Evolutionary conservation across 2,113 vertebrate genomes (phyloP).

Genomic region (Odobenus rosmarus): DNA sequence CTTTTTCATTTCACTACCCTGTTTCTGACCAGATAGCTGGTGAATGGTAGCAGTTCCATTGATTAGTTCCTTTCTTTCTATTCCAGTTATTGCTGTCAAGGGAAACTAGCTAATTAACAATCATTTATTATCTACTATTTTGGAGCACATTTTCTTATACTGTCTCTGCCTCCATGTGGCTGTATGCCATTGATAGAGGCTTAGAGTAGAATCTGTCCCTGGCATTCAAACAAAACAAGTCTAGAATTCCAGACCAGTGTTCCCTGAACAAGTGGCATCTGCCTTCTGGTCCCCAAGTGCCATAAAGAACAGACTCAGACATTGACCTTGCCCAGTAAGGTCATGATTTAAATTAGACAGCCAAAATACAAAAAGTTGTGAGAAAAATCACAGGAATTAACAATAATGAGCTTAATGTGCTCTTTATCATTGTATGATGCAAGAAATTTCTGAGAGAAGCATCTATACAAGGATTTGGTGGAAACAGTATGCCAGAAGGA

Average conservation of each 20-base stretch:
- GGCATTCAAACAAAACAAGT: conserved; percentile 64
- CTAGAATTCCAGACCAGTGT: conserved; percentile 66
- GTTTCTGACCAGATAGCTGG: conserved; percentile 43
- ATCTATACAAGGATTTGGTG: not conserved
- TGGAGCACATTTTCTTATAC: conserved; percentile 50
- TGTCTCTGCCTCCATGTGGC: conserved; percentile 44
- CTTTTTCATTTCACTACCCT: not conserved
- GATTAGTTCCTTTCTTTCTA: conserved; percentile 42
- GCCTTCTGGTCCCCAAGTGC: conserved; percentile 48
- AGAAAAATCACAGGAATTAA: conserved; percentile 15
- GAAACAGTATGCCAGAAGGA: not conserved
- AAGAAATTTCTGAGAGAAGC: conserved; percentile 18
- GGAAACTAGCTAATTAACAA: conserved; percentile 57
- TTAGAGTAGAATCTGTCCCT: conserved; percentile 70
- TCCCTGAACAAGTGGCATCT: conserved; percentile 67
- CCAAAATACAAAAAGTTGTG: conserved; percentile 17
- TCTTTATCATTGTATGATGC: not conserved
- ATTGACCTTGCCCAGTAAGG: conserved; percentile 41
- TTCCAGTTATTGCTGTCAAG: conserved; percentile 55
- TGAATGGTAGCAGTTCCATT: conserved; percentile 36
- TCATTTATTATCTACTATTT: conserved; percentile 65
- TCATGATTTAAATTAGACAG: conserved; percentile 54
- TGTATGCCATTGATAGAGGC: conserved; percentile 33
- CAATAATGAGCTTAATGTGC: conserved; percentile 38
- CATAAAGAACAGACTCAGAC: conserved; percentile 52